Base-by-base conservation (phyloP, 2,113 vertebrate genomes). In the Pollimyrus isidori region DNA sequence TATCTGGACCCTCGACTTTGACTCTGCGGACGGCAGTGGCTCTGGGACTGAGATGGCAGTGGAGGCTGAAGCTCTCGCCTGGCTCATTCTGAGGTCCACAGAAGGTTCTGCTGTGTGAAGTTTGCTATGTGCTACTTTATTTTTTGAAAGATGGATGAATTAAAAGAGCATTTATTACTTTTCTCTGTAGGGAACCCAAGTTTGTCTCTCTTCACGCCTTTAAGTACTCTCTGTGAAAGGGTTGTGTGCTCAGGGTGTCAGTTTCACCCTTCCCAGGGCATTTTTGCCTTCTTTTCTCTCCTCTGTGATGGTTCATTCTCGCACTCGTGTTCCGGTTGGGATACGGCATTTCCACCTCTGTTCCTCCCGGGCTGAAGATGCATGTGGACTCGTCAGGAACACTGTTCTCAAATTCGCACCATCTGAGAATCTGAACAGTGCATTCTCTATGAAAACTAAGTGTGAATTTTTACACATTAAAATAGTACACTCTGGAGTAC, bases 211-310 rank as follows among this genome's bases (percentile, higher is more conserved):
- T 65, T 15, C 88, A 2, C 90, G 19, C 23, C 23, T 46, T 69
- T 87, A 39, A 39, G 39, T 17, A 88, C 17, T 53, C 56, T 89
- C 88, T 92, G 46, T 88, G 62, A 92, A 92, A 88, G 93, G 92
- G 93, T 93, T 94, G 94, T 94, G 94, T 95, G 93, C 93, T 95
- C 93, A 92, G 53, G 91, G 52, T 86, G 86, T 88, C 42, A 39
- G 39, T 58, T 84, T n/a, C 23, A 62, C 76, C 48, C 35, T 6
- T 4, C 3, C 58, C 45, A 19, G 23, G 15, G 13, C 46, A 1
- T 73, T 17, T 88, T 26, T 65, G 23, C 6, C 13, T 65, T 10
- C 21, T 4, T 1, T 86, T 86, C 46, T 30, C 9, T 15, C 48
- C 50, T 87, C 13, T 26, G 5, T 30, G 7, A 53, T 53, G 50